phyloP scores from a whole-genome alignment of 2,797 vertebrate species.

The Betta splendens region DNA sequence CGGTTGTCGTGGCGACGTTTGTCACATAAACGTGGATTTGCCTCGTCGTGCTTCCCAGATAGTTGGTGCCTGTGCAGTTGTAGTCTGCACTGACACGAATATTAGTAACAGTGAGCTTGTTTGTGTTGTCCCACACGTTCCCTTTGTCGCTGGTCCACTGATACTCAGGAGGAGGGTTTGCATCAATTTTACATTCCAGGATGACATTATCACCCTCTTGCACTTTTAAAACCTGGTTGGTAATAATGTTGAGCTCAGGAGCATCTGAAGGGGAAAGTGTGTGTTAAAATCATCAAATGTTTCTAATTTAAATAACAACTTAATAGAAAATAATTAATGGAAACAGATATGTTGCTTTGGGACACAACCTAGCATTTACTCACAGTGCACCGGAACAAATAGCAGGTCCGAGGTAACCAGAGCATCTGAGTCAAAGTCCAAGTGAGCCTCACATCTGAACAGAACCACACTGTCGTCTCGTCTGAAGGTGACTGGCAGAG shows the following conservation, averaged over 20 bases:
- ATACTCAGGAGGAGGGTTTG: constrained; percentile 33
- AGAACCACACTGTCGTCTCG: constrained; percentile 8
- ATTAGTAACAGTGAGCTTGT: constrained; percentile 2
- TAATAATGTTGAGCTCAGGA: constrained; percentile 18
- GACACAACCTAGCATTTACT: constrained; percentile 32
- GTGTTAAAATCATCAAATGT: neutral
- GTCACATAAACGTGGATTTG: constrained; percentile 6
- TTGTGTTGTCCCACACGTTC: accelerated
- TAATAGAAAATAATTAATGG: no score
- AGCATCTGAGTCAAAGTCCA: constrained; percentile 36
- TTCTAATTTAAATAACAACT: no score
- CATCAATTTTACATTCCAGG: constrained; percentile 44
- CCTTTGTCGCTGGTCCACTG: constrained; percentile 19
- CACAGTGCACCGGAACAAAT: constrained; percentile 36
- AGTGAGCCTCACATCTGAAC: constrained; percentile 60
- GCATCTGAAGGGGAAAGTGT: constrained; percentile 39
- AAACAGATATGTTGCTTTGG: no score
- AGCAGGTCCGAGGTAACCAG: accelerated
- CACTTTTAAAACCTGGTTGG: accelerated
- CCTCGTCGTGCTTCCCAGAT: constrained; percentile 12
- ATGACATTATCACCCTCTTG: neutral
- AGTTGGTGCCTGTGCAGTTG: constrained; percentile 39
- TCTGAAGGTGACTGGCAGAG: neutral
- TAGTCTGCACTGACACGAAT: neutral
- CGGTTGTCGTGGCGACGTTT: neutral